Percentiles rank a stretch among this genome's conserved stretches.
Conservation (phyloP, 2,888 invertebrate species). For the Trichogramma evanescens region DNA sequence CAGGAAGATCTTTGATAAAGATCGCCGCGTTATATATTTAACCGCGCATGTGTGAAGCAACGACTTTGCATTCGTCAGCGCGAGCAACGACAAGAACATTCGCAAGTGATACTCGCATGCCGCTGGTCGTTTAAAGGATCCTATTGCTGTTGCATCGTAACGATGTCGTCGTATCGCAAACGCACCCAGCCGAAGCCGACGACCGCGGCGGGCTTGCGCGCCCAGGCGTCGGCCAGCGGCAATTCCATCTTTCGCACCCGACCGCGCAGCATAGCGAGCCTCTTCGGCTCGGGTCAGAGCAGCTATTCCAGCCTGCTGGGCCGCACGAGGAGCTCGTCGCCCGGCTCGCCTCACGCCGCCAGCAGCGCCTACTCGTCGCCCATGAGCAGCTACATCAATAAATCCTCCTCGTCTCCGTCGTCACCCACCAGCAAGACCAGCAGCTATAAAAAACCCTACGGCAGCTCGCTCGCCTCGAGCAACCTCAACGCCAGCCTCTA, state of each 20-base stretch:
- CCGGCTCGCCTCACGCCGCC: background rate
- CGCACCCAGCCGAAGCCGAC: constrained; percentile 42
- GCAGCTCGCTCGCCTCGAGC: constrained; percentile 33
- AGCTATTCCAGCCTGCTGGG: constrained; percentile 39
- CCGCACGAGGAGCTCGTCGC: constrained; percentile 7
- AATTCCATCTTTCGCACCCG: constrained; percentile 44
- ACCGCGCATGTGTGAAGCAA: too few species aligned
- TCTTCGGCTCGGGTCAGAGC: constrained; percentile 38
- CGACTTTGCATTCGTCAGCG: background rate
- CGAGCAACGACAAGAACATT: background rate
- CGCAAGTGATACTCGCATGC: background rate
- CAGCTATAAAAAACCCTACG: constrained; percentile 32
- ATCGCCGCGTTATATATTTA: too few species aligned
- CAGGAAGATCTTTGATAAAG: too few species aligned
- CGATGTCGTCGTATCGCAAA: constrained; percentile 44
- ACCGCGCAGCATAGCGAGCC: constrained; percentile 39
- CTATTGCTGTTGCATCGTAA: background rate
- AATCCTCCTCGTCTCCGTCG: background rate
- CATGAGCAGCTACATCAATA: constrained; percentile 10
- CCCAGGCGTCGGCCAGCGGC: constrained; percentile 45
- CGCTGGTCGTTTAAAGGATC: background rate
- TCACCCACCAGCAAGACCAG: background rate
- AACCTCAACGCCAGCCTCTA: constrained; percentile 44
- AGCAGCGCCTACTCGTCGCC: constrained; percentile 9
- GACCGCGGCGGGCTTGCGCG: constrained; percentile 43